These are phyloP conservation scores for Drosophila nr. perissopoda DNA, from an alignment of 2,888 invertebrate species.

Conservation along the genomic window DNA sequence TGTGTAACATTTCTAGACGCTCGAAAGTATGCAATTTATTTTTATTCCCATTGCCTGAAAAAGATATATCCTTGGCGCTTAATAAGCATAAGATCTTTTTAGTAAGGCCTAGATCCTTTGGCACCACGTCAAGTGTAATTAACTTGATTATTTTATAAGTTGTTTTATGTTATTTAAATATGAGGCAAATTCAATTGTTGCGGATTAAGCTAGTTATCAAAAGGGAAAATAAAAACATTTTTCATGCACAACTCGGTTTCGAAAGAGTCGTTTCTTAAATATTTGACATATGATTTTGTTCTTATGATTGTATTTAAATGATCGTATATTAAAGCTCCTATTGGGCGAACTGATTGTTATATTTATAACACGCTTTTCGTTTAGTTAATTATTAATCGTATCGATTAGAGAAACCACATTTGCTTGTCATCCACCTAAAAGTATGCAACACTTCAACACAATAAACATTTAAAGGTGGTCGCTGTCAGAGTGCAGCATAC, in stretches of 20 bases:
- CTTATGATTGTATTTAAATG: neutral
- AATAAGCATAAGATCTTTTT: neutral
- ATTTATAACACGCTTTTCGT: neutral
- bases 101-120: neutral
- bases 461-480: neutral
- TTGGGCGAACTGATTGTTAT: too few relatives aligned
- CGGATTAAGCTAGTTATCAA: neutral
- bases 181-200: neutral
- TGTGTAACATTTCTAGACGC: neutral
- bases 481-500: conserved; percentile 25
- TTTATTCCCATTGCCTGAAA: neutral
- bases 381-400: neutral
- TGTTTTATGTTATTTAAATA: neutral
- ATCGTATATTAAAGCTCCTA: neutral
- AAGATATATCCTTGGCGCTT: neutral
- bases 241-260: neutral
- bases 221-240: neutral
- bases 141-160: neutral
- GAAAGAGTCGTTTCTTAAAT: neutral
- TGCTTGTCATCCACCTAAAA: conserved; percentile 24
- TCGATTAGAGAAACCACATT: neutral
- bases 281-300: neutral
- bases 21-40: neutral
- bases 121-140: too few relatives aligned
- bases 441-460: conserved; percentile 34